Percentiles rank a stretch among this genome's conserved stretches.
Conservation (phyloP, 2,113 vertebrate genomes). For the Australoheros scitulus region DNA sequence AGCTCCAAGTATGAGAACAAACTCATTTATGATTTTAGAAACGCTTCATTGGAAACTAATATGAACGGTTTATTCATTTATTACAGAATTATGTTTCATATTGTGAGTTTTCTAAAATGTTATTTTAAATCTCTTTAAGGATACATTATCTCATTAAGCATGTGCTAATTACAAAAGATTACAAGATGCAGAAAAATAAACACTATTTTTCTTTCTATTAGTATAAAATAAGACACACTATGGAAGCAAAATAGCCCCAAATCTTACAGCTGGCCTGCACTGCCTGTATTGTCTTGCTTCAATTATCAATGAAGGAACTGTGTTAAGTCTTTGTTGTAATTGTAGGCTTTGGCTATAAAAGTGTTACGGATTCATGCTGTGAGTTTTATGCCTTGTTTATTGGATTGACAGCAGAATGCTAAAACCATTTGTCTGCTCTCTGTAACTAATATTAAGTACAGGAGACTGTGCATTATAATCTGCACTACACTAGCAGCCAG, state of each 20-base stretch:
- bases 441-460: background rate
- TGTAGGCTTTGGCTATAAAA: background rate
- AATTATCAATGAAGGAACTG: background rate
- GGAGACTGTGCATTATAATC: background rate
- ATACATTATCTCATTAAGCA: background rate
- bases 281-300: background rate
- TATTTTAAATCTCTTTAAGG: background rate
- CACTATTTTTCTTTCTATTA: background rate
- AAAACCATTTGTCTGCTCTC: background rate
- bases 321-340: background rate
- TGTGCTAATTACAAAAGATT: background rate
- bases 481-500: background rate
- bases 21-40: no score
- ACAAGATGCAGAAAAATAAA: background rate
- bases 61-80: no score
- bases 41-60: no score
- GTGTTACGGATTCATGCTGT: background rate
- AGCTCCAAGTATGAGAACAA: no score
- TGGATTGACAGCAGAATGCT: background rate
- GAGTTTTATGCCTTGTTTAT: background rate
- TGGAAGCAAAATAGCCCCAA: background rate
- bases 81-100: no score
- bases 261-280: background rate
- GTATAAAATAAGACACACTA: background rate
- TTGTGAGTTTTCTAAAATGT: background rate